Base-by-base conservation (phyloP, 2,888 invertebrate species). In the Epinotia brunnichana region DNA sequence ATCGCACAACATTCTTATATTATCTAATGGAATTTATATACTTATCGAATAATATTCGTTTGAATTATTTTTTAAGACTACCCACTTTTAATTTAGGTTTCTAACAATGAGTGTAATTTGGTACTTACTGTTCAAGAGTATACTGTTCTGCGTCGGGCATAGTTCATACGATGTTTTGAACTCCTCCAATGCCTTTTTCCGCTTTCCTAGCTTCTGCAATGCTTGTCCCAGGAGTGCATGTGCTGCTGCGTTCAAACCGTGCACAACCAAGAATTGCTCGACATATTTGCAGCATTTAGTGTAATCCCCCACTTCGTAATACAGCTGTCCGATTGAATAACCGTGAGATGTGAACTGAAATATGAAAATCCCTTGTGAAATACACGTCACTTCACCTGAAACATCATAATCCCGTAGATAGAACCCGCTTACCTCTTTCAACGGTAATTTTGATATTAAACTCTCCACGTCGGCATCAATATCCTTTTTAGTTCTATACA, bases 381-480 rank as follows among this genome's bases (percentile, higher is more conserved):
- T 69, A 75, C 66, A 77, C 69, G 76, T 78, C 78, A 75, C 74
- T 74, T 76, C 74, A 73, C 75, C 73, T 70, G 75, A 71, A 70
- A 62, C 79, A 75, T 77, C 74, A 76, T 76, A 75, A 79, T 78
- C 77, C 76, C 76, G 77, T 76, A 76, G 75, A 77, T 76, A n/a
- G 29, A 75, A 70, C 74, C 68, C 67, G 83, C 94, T 94, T 92
- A 97, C 97, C 95, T 97, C 97, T 80, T 95, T 95, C 77, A 96
- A 95, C 80, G 94, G 94, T 77, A 96, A 90, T 90, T 96, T 97
- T 72, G 94, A 94, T 82, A 96, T 90, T 78, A 96, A 94, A 76
- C 95, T 96, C 82, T 96, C 95, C 82, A 97, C 97, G 89, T 97
- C 96, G 85, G 95, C 95, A 90, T 97, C 97, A 67, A 98, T 96